Evolutionary conservation across 2,888 invertebrate species (phyloP).

Genomic region (Euzophera pinguis): DNA sequence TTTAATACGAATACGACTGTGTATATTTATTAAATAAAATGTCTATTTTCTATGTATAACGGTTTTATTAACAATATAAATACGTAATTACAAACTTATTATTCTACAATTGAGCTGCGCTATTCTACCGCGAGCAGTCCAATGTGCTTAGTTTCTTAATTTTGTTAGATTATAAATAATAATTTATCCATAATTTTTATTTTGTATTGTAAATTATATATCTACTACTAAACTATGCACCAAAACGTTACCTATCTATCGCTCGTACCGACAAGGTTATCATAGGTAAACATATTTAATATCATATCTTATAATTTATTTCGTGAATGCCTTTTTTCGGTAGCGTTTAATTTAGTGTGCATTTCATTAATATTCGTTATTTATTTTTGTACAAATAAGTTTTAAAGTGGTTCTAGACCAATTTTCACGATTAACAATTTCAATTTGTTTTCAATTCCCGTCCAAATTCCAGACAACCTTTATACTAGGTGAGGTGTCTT

Average conservation of each 20-base stretch:
- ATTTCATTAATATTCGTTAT: conserved; percentile 35
- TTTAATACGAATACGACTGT: no score
- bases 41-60: conserved; percentile 64
- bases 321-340: conserved; percentile 21
- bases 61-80: conserved; percentile 80
- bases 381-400: conserved; percentile 47
- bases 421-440: conserved; percentile 35
- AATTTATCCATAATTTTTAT: conserved; percentile 33
- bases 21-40: conserved; percentile 28
- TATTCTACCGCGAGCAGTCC: conserved; percentile 77
- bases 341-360: conserved; percentile 30
- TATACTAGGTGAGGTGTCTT: conserved; percentile 18
- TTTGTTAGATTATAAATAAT: conserved; percentile 26
- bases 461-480: conserved; percentile 42
- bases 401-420: conserved; percentile 26
- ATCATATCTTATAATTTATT: background rate
- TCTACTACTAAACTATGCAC: conserved; percentile 56
- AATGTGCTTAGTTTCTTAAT: conserved; percentile 58
- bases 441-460: conserved; percentile 54
- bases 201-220: conserved; percentile 27
- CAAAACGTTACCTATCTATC: conserved; percentile 44
- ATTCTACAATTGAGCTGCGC: conserved; percentile 77
- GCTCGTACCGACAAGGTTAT: conserved; percentile 28
- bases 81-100: conserved; percentile 77
- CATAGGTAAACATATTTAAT: conserved; percentile 15